Percentiles rank a stretch among this genome's conserved stretches.
Conservation (phyloP, 1,140 invertebrate genomes). For the Copidosoma floridanum region DNA sequence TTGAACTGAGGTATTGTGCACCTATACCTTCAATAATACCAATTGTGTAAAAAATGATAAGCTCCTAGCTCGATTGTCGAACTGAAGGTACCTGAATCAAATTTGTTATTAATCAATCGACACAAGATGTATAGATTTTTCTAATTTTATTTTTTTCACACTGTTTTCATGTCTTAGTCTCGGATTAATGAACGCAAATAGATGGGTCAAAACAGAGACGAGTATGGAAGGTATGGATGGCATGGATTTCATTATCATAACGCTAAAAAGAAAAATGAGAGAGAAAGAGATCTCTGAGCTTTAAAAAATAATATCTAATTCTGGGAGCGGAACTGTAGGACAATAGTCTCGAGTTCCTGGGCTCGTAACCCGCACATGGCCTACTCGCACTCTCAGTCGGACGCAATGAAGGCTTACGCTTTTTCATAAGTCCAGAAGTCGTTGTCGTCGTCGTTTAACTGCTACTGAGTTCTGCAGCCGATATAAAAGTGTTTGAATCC, state of each 20-base stretch:
- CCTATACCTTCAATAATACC: no score
- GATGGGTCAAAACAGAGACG: background rate
- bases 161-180: no score
- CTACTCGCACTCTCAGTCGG: background rate
- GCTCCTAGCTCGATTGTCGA: no score
- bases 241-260: constrained; percentile 16
- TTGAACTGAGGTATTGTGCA: no score
- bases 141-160: no score
- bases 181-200: no score
- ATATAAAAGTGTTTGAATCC: constrained; percentile 37
- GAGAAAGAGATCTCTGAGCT: background rate
- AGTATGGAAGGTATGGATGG: background rate
- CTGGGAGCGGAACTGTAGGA: no score
- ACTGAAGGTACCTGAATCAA: no score
- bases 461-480: constrained; percentile 17
- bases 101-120: no score
- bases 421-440: constrained; percentile 19
- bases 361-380: constrained; percentile 15
- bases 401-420: background rate
- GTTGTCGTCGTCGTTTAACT: constrained; percentile 36
- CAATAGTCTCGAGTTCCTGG: constrained; percentile 6
- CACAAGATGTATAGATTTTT: no score
- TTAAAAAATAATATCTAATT: constrained; percentile 14
- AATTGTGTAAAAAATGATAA: no score
- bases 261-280: constrained; percentile 10